These are phyloP conservation scores for Brachystomella parvula DNA, from an alignment of 1,140 invertebrate genomes.

Conservation along the genomic window DNA sequence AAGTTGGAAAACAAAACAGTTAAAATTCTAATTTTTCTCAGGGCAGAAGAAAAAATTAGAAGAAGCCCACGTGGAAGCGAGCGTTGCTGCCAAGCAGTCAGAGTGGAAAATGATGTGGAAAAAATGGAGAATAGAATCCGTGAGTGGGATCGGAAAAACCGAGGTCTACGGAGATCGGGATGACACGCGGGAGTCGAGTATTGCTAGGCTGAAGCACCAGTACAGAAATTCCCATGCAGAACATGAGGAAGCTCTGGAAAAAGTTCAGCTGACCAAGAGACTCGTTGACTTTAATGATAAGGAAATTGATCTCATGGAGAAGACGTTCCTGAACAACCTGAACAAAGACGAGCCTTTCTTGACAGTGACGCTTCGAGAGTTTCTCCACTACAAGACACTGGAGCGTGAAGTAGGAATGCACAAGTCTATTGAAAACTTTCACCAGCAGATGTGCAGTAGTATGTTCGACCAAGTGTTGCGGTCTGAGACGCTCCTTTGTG, in stretches of 20 bases:
- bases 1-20: background rate
- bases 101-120: slow-evolving; percentile 22
- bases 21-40: background rate
- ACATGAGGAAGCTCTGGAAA: background rate
- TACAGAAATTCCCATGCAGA: background rate
- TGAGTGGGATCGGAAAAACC: slow-evolving; percentile 10
- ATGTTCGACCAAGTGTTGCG: slow-evolving; percentile 21
- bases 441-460: slow-evolving; percentile 14
- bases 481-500: background rate
- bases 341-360: slow-evolving; percentile 28
- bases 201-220: slow-evolving; percentile 4
- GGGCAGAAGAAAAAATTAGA: slow-evolving; percentile 21
- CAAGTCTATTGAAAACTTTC: slow-evolving; percentile 19
- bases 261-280: slow-evolving; percentile 15
- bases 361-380: slow-evolving; percentile 25
- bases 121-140: slow-evolving; percentile 19
- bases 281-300: slow-evolving; percentile 18
- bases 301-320: slow-evolving; percentile 18
- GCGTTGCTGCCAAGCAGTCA: slow-evolving; percentile 18
- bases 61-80: slow-evolving; percentile 18
- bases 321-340: slow-evolving; percentile 13
- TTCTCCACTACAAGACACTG: slow-evolving; percentile 22
- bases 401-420: slow-evolving; percentile 18
- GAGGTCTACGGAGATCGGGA: slow-evolving; percentile 3
- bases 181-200: too few species aligned